Evolutionary conservation across 2,797 vertebrate genomes (phyloP), one percentile per base, ranked within the genome.

Genomic region (Rhabdophis nuchalis): DNA sequence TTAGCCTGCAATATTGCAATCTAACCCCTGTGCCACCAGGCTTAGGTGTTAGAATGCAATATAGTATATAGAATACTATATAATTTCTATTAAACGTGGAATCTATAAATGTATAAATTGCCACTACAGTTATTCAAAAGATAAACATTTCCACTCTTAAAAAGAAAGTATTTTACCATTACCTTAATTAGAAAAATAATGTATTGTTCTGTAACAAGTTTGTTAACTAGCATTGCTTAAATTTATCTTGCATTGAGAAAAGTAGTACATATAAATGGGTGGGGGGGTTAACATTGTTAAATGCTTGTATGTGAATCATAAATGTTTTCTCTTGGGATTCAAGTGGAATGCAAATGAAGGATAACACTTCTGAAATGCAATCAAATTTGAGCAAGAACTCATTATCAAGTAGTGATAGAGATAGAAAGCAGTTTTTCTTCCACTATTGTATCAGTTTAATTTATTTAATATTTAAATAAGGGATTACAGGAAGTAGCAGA

Each of bases 401-500:
- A 82, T 82, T 46, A 46, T 46, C 72, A 82, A 82, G 36, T 82
- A 82, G 72, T 82, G 72, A 82, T 68, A 72, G 18, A 36, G 61
- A 41, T 82, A 25, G 20, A 10, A 82, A 46, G 36, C 20, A 46
- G 36, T 46, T 82, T 82, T 82, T 82, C 20, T 46, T 25, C 36
- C 36, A 82, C 36, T 82, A 25, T 82, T 82, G 18, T 41, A 46
- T 25, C 20, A 46, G 10, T 82, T 82, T 68, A 14, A 32, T 87
- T 46, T 86, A 86, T 29, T 5, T 52, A 50, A 64, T 86, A 54
- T 89, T 94, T 95, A 93, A 94, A 72, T 90, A 29, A 41, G 93
- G 94, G 93, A 94, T 93, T 94, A 95, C 93, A 92, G 95, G 93
- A 96, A 92, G 23, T 94, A 94, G 46, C 6, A 95, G 95, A 95